A percentile compares a stretch with the other conserved stretches of the same genome.
Conservation (phyloP, 2,113 vertebrate species). For the Cathartes aura region DNA sequence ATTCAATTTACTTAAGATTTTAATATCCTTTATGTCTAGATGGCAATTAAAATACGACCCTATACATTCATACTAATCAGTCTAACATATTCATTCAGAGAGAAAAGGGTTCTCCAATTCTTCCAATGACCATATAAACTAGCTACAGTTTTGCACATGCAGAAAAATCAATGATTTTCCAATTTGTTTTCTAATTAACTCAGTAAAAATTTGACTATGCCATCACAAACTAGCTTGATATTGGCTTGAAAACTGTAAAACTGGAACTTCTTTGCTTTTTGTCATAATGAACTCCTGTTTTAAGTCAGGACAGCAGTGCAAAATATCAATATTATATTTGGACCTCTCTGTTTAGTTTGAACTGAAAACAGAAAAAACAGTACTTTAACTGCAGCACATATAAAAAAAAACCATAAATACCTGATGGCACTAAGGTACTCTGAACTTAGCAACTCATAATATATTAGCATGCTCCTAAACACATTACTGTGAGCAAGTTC, state of each 20-base stretch:
- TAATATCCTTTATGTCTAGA: not conserved
- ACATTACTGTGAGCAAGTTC: not conserved
- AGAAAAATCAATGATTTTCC: not conserved
- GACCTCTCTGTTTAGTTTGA: not conserved
- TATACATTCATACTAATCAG: not conserved
- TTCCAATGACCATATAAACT: not conserved
- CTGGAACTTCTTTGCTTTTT: not conserved
- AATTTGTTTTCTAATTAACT: not conserved
- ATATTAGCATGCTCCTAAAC: not conserved
- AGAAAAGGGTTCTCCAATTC: not conserved
- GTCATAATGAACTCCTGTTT: not conserved
- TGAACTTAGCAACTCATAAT: not conserved
- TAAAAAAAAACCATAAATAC: not conserved
- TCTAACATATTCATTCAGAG: not conserved
- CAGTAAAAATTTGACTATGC: not conserved
- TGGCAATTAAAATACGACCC: not conserved
- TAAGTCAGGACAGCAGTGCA: not conserved
- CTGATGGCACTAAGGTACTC: not conserved
- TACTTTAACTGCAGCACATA: not conserved
- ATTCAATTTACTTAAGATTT: not conserved
- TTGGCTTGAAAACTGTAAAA: not conserved
- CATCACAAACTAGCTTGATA: not conserved
- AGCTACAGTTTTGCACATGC: not conserved
- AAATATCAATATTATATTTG: not conserved
- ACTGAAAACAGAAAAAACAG: not conserved